These are phyloP conservation scores for Ophioninae sp. DNA, from an alignment of 2,888 invertebrate species.

Conservation along the genomic window DNA sequence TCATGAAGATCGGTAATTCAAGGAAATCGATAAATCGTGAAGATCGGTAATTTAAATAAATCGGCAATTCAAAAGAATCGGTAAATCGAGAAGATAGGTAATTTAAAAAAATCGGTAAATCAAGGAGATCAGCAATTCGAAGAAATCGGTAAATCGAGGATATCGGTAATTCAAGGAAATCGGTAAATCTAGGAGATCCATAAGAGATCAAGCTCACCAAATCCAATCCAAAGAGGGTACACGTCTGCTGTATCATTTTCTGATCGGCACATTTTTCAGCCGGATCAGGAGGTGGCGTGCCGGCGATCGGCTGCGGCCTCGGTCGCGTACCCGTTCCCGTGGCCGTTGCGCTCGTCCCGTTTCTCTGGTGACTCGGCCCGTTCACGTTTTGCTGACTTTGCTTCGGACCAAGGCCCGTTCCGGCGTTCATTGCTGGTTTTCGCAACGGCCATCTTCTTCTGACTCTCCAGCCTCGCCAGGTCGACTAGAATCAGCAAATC, in stretches of 20 bases:
- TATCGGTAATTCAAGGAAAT: background rate
- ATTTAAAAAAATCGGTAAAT: too few species aligned
- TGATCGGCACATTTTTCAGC: slow-evolving; percentile 92
- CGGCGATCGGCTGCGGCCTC: slow-evolving; percentile 94
- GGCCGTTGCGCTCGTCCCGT: slow-evolving; percentile 71
- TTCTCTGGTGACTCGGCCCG: slow-evolving; percentile 76
- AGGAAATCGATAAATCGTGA: background rate
- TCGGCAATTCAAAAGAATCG: slow-evolving; percentile 64
- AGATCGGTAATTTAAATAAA: slow-evolving; percentile 58
- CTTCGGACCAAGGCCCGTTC: slow-evolving; percentile 74
- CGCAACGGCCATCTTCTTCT: slow-evolving; percentile 86
- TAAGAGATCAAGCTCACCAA: slow-evolving; percentile 83
- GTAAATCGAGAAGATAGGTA: background rate
- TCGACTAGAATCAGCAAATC: slow-evolving; percentile 81
- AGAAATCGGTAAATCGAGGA: background rate
- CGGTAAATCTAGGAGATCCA: background rate
- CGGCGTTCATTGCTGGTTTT: slow-evolving; percentile 75
- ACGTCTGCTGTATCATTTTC: slow-evolving; percentile 94
- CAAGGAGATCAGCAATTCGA: too few species aligned
- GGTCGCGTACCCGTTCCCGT: slow-evolving; percentile 85
- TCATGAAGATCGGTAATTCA: background rate
- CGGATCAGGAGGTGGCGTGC: slow-evolving; percentile 92
- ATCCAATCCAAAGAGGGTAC: slow-evolving; percentile 94
- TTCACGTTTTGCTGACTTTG: slow-evolving; percentile 71
- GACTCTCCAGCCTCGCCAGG: slow-evolving; percentile 92